A percentile compares a stretch with the other conserved stretches of the same genome.
phyloP scores from a whole-genome alignment of 2,888 invertebrate genomes.

The Plagodis dolabraria region DNA sequence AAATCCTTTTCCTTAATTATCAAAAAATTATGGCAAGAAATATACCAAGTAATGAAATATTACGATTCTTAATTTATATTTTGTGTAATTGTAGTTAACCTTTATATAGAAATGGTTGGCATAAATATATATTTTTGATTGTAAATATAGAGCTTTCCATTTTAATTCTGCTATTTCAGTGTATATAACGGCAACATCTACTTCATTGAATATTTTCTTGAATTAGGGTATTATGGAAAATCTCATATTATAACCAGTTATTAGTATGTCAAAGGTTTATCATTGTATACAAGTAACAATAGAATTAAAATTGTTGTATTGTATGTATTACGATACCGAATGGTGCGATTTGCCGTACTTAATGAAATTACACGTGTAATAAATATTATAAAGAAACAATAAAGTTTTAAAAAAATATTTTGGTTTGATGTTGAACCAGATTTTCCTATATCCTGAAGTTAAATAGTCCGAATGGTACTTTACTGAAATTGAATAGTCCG shows the following conservation, averaged over 20 bases:
- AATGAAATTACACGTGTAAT: slow-evolving; percentile 81
- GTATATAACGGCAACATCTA: slow-evolving; percentile 51
- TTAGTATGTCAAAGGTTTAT: slow-evolving; percentile 82
- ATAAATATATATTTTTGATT: slow-evolving; percentile 22
- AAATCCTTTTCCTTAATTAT: no score
- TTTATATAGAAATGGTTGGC: no score
- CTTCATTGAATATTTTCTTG: slow-evolving; percentile 58
- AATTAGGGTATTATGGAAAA: slow-evolving; percentile 67
- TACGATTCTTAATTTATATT: no score
- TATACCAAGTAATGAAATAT: no score
- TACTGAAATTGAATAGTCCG: background rate
- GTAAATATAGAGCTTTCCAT: slow-evolving; percentile 64
- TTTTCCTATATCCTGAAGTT: no score
- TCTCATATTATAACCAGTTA: slow-evolving; percentile 80
- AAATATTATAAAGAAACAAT: slow-evolving; percentile 83
- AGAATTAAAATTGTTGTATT: slow-evolving; percentile 80
- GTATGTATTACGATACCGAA: slow-evolving; percentile 76
- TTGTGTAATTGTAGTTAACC: no score
- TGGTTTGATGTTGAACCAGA: slow-evolving; percentile 1
- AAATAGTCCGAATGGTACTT: background rate
- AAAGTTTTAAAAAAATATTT: slow-evolving; percentile 77
- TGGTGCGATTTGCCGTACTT: slow-evolving; percentile 62
- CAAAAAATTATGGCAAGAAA: no score
- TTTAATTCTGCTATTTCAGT: slow-evolving; percentile 52
- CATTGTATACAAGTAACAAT: slow-evolving; percentile 83